Percentiles rank a stretch among this genome's conserved stretches.
These are phyloP conservation scores for Heliothis subflexa DNA, from an alignment of 1,140 invertebrate species.

Conservation along the genomic window DNA sequence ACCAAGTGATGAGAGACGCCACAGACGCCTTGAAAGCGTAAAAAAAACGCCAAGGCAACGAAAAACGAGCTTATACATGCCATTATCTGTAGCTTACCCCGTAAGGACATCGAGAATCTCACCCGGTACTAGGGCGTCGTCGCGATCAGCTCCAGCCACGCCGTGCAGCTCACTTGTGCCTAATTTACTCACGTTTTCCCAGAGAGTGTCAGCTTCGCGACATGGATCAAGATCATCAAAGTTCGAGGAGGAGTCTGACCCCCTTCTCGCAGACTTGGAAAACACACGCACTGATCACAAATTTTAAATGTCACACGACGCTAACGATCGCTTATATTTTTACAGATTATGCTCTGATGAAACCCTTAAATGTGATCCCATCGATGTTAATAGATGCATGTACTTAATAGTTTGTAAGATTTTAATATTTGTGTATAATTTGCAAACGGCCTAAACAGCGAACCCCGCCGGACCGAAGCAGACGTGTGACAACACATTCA, in stretches of 20 bases:
- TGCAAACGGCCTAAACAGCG: slow-evolving; percentile 40
- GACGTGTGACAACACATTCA: slow-evolving; percentile 43
- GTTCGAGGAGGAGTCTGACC: slow-evolving; percentile 87
- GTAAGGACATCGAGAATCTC: slow-evolving; percentile 68
- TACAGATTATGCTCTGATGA: slow-evolving; percentile 1
- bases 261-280: slow-evolving; percentile 86
- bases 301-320: slow-evolving; percentile 63
- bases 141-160: slow-evolving; percentile 91
- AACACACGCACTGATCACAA: slow-evolving; percentile 84
- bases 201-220: slow-evolving; percentile 78
- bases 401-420: slow-evolving; percentile 38
- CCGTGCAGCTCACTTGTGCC: slow-evolving; percentile 88
- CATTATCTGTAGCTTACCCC: slow-evolving; percentile 74
- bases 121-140: slow-evolving; percentile 72
- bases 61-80: slow-evolving; percentile 88
- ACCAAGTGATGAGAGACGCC: slow-evolving; percentile 70
- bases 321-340: slow-evolving; percentile 47
- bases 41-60: slow-evolving; percentile 77
- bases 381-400: slow-evolving; percentile 49
- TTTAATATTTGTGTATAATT: slow-evolving; percentile 52
- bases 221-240: slow-evolving; percentile 85
- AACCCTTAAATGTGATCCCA: slow-evolving; percentile 55
- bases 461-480: slow-evolving; percentile 24
- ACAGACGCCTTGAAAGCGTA: slow-evolving; percentile 70
- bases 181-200: slow-evolving; percentile 83